Conservation (phyloP, 1,140 invertebrate genomes). For the Heliconius eleuchia region DNA sequence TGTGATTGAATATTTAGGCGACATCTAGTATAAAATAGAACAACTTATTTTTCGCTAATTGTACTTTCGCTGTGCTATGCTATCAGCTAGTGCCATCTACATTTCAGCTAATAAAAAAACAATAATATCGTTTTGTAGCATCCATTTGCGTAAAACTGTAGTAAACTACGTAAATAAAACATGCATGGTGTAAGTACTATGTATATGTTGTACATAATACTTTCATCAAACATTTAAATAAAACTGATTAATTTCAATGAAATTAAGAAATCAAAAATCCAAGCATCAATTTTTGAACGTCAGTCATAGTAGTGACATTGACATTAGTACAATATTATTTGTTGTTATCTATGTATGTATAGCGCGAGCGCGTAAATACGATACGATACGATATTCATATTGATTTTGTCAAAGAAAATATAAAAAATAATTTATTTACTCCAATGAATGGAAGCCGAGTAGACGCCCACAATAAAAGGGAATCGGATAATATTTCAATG, state of each 20-base stretch:
- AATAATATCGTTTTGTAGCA: not conserved
- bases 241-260: no score
- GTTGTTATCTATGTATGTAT: conserved; percentile 26
- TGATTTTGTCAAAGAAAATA: conserved; percentile 34
- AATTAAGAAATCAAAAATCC: not conserved
- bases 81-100: not conserved
- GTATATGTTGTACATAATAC: no score
- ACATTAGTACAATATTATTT: conserved; percentile 26
- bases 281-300: not conserved
- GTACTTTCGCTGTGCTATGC: no score
- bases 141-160: not conserved
- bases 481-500: conserved; percentile 47
- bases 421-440: conserved; percentile 24
- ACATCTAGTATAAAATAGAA: no score
- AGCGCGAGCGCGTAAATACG: conserved; percentile 39
- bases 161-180: no score
- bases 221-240: no score
- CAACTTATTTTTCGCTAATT: no score
- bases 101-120: not conserved
- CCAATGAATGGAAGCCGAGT: conserved; percentile 24
- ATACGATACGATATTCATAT: conserved; percentile 36
- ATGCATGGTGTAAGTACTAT: no score
- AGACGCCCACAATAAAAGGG: conserved; percentile 22
- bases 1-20: no score
- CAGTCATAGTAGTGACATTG: conserved; percentile 24